Percentiles rank a stretch among this genome's conserved stretches.
phyloP scores from a whole-genome alignment of 2,888 invertebrate species.

The Timema podura region DNA sequence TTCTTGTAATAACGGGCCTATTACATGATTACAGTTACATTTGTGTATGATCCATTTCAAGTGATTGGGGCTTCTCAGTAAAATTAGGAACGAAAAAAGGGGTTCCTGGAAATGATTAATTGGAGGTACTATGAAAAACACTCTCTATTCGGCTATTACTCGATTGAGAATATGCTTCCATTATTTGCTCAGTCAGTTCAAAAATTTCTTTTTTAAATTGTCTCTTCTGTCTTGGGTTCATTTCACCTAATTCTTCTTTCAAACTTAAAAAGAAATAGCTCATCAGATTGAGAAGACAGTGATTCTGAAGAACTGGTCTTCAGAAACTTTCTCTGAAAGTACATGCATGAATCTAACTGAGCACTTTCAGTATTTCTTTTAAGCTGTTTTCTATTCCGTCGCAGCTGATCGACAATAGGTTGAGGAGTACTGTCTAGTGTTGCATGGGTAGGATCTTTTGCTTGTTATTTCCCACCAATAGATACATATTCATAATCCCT shows the following conservation, averaged over 20 bases:
- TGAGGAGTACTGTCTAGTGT: neutral
- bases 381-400: neutral
- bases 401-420: neutral
- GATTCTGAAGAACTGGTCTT: neutral
- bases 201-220: neutral
- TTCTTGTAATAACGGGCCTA: neutral
- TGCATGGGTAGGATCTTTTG: neutral
- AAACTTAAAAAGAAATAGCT: slow-evolving; percentile 1
- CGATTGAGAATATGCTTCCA: neutral
- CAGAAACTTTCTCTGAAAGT: neutral
- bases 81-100: neutral
- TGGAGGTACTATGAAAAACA: neutral
- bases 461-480: neutral
- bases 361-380: neutral
- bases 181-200: neutral
- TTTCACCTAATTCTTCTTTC: neutral
- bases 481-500: neutral
- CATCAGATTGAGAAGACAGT: neutral
- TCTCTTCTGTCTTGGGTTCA: neutral
- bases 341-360: neutral
- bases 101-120: neutral
- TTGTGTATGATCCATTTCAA: neutral
- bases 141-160: neutral
- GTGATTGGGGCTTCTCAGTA: neutral
- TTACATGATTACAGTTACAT: neutral